A percentile compares a stretch with the other conserved stretches of the same genome.
Conservation (phyloP, 2,797 vertebrate genomes). For the Urocyon cinereoargenteus region DNA sequence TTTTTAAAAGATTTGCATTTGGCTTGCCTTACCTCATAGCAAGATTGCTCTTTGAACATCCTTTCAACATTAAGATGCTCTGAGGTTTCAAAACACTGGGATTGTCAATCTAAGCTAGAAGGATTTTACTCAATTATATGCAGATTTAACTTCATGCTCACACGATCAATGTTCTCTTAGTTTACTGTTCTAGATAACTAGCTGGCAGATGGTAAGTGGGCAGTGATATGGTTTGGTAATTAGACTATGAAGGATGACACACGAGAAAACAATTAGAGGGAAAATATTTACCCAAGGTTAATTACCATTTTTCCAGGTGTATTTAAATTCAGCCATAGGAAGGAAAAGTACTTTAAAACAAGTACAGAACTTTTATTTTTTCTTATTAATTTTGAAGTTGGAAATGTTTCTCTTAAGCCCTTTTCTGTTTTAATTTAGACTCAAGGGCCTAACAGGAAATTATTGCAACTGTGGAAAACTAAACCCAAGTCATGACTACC, state of each 20-base stretch:
- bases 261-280: conserved; percentile 54
- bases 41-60: conserved; percentile 35
- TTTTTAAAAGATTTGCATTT: conserved; percentile 58
- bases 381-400: conserved; percentile 47
- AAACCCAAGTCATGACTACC: neutral
- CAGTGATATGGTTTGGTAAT: conserved; percentile 72
- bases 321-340: conserved; percentile 67
- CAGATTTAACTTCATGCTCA: conserved; percentile 65
- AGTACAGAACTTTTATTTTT: conserved; percentile 40
- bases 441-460: neutral
- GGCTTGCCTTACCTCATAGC: neutral
- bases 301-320: conserved; percentile 60
- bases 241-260: conserved; percentile 53
- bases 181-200: conserved; percentile 74
- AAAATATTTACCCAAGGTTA: conserved; percentile 79
- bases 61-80: neutral
- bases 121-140: conserved; percentile 70
- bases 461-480: neutral
- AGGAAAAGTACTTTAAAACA: conserved; percentile 44
- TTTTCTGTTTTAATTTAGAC: conserved; percentile 53
- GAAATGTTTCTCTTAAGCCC: conserved; percentile 52
- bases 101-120: neutral
- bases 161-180: conserved; percentile 63
- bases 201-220: conserved; percentile 65
- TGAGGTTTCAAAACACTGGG: conserved; percentile 58